Evolutionary conservation across 1,140 invertebrate genomes (phyloP), one percentile per base, ranked within the genome.

Genomic region (Aphidius ervi): DNA sequence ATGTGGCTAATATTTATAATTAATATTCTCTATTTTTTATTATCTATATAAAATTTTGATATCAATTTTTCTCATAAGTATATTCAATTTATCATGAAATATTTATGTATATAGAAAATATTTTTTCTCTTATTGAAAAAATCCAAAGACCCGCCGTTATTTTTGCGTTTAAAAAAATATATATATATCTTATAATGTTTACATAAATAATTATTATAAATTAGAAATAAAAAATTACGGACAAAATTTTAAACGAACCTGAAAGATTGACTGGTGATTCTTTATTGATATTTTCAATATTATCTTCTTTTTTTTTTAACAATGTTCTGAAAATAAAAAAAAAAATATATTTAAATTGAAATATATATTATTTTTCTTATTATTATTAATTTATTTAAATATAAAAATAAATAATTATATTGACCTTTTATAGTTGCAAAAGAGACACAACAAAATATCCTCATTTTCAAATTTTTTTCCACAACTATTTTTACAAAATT

Each of bases 361-460:
- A n/a, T n/a, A n/a, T n/a, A n/a, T n/a, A n/a, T 45, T n/a, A 47
- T 37, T 3, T 10, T 31, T 31, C 4, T 31, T 31, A 31, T 16
- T 16, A 16, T 16, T 31, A 31, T 31, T 31, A 31, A 31, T 31
- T 31, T 31, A 31, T 31, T 3, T 3, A 31, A 31, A 31, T 3
- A 31, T 3, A 3, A 31, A 31, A 3, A 31, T 3, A 31, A 1
- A 1, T 31, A 1, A 31, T 31, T 31, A 31, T 31, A 63, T 48
- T 39, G 63, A 79, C 76, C 73, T 79, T 68, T 56, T 67, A 59
- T 79, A 73, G 61, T 71, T 67, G 42, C 76, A 78, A 64, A 79
- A 75, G 6, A 78, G 63, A 61, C 76, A 79, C 57, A 63, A 70
- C 69, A 71, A 72, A 47, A 66, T 62, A 31, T 72, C 69, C 37